These are phyloP conservation scores for Oryzias celebensis DNA, from an alignment of 2,113 vertebrate species.

Conservation along the genomic window DNA sequence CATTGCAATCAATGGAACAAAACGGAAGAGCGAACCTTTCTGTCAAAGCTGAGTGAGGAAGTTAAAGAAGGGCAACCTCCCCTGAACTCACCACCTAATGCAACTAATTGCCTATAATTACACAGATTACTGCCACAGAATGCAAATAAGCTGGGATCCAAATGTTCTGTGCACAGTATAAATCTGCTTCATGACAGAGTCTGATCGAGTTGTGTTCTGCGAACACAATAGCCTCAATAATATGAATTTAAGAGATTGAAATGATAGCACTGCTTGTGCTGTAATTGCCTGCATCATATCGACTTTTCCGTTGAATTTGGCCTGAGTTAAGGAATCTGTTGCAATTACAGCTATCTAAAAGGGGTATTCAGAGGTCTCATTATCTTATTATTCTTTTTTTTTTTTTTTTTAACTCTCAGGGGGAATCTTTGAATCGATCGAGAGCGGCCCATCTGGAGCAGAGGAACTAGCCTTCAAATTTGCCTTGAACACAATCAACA, in stretches of 20 bases:
- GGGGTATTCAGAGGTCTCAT: constrained; percentile 8
- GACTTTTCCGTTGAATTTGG: constrained; percentile 28
- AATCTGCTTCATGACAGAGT: constrained; percentile 33
- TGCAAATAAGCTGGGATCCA: constrained; percentile 49
- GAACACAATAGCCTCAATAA: constrained; percentile 22
- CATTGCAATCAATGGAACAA: constrained; percentile 61
- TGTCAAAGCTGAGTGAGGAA: constrained; percentile 54
- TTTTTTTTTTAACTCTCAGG: constrained; percentile 75
- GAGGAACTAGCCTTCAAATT: constrained; percentile 98
- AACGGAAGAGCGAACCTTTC: constrained; percentile 49
- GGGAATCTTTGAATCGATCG: constrained; percentile 98
- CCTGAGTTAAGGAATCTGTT: constrained; percentile 32
- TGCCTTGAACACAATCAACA: constrained; percentile 99
- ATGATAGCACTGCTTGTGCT: constrained; percentile 18
- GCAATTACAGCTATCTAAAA: constrained; percentile 22
- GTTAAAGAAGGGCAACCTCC: constrained; percentile 61
- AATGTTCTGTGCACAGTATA: constrained; percentile 13
- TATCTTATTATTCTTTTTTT: neutral
- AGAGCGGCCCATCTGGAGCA: constrained; percentile 95
- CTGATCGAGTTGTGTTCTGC: constrained; percentile 7
- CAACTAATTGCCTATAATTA: constrained; percentile 69
- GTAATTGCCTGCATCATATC: constrained; percentile 34
- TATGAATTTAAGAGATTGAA: constrained; percentile 18
- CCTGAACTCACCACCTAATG: constrained; percentile 59
- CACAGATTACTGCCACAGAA: constrained; percentile 40